Evolutionary conservation across 2,113 vertebrate species (phyloP), one percentile per base, ranked within the genome.

Genomic region (Cyphomyrus discorhynchus): DNA sequence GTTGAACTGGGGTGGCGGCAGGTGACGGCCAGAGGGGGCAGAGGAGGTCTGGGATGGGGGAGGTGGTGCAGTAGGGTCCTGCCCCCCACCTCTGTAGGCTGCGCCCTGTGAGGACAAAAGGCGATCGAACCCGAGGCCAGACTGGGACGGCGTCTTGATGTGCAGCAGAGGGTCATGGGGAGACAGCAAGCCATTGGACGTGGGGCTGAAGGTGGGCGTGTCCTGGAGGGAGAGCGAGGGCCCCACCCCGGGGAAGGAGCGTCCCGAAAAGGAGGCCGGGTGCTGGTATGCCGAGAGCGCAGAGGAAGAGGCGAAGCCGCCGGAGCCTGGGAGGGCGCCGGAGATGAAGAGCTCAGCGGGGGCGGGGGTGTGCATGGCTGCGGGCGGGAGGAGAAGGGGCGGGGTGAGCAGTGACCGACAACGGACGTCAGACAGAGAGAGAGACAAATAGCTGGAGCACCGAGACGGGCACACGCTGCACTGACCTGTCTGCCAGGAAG

Each of bases 281-380:
- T 98, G 97, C 92, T 98, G 98, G 92, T 99, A 99, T 11, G 97
- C 96, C 19, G 97, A 97, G 27, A 99, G 96, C 19, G 97, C 95
- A 17, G 98, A 97, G 0, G 97, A 97, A 0, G 97, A 96, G 0
- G 97, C 95, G 80, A 98, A 98, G 49, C 97, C 97, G 46, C 97
- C 95, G 56, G 98, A 97, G 42, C 96, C 97, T 0, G 97, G 97
- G 17, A 98, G 93, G 3, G 98, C 96, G 0, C 98, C 97, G 47
- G 97, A 97, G 93, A 98, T 98, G 95, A 98, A 98, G 70, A 98
- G 96, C 39, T 98, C 97, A 70, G 97, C 96, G 8, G 97, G 97
- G 35, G 96, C 97, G 0, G 97, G 95, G 52, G 97, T 97, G 91
- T 98, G 98, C 97, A 98, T 98, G 92, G 97, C 98, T 98, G 93